Conservation (phyloP, 2,113 vertebrate genomes). For the Oreotrochilus melanogaster region DNA sequence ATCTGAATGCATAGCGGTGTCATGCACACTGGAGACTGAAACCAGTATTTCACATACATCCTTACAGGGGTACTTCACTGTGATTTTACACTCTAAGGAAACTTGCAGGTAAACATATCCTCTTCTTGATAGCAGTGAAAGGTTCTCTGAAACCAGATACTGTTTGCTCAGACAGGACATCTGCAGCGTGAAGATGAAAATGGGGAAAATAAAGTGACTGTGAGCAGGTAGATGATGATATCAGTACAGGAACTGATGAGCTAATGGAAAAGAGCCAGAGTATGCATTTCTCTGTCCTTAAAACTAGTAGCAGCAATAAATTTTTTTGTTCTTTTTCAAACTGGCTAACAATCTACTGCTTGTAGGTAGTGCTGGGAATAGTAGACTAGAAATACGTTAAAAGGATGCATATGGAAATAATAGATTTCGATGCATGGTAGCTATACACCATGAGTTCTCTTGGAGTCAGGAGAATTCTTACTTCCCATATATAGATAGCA, state of each 20-base stretch:
- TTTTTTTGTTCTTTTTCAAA: neutral
- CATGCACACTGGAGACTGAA: neutral
- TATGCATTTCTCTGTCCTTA: neutral
- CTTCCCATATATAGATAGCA: neutral
- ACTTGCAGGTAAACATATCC: neutral
- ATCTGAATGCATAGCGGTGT: no score
- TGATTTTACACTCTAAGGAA: neutral
- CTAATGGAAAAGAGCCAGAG: neutral
- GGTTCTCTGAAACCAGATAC: neutral
- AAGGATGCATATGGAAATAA: neutral
- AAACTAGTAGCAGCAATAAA: neutral
- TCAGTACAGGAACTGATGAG: neutral
- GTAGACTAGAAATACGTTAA: fast-evolving
- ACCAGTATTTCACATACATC: neutral
- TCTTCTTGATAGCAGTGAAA: neutral
- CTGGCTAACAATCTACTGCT: neutral
- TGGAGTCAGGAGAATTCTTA: neutral
- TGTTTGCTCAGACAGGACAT: neutral
- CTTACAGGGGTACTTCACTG: neutral
- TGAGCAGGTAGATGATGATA: neutral
- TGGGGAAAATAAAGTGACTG: neutral
- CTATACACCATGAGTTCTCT: neutral
- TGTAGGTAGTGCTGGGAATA: neutral
- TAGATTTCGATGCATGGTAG: neutral
- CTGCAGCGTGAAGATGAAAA: neutral